Evolutionary conservation across 2,888 invertebrate genomes (phyloP).

Genomic region (Villa cingulata): DNA sequence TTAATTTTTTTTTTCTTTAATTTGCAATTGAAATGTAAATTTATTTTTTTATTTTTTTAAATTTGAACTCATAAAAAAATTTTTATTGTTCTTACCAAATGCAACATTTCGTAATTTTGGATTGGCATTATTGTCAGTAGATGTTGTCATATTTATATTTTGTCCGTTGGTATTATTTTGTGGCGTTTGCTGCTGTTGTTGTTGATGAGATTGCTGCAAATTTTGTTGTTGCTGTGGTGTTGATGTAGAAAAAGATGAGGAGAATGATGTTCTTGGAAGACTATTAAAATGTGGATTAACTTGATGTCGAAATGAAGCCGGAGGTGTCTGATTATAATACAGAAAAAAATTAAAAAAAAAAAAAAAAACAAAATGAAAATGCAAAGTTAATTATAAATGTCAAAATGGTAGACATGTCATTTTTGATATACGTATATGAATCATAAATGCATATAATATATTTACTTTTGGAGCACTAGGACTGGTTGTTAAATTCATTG

Average conservation of each 20-base stretch:
- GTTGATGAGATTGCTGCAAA: conserved; percentile 13
- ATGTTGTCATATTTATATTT: neutral
- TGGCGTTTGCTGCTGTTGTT: conserved; percentile 3
- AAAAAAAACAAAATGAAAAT: neutral
- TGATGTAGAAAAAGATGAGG: conserved; percentile 34
- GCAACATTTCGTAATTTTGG: conserved; percentile 48
- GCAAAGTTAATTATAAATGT: too few relatives aligned
- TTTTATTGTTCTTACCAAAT: conserved; percentile 61
- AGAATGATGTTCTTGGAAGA: conserved; percentile 55
- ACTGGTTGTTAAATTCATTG: too few relatives aligned
- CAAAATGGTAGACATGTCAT: too few relatives aligned
- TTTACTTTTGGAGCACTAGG: conserved; percentile 37
- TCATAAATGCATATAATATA: neutral
- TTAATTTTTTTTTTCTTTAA: too few relatives aligned
- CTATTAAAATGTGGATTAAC: conserved; percentile 68
- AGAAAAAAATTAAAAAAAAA: conserved; percentile 8
- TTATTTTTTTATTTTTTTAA: too few relatives aligned
- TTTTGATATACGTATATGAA: too few relatives aligned
- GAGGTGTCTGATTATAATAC: conserved; percentile 57
- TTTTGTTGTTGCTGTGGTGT: conserved; percentile 11
- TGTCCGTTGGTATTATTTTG: conserved; percentile 10
- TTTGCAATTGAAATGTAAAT: too few relatives aligned
- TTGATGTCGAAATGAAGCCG: conserved; percentile 58
- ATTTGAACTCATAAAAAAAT: too few relatives aligned
- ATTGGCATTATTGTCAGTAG: conserved; percentile 22